These are phyloP conservation scores for Protaetia brevitarsis DNA, from an alignment of 1,140 invertebrate genomes.

Conservation along the genomic window DNA sequence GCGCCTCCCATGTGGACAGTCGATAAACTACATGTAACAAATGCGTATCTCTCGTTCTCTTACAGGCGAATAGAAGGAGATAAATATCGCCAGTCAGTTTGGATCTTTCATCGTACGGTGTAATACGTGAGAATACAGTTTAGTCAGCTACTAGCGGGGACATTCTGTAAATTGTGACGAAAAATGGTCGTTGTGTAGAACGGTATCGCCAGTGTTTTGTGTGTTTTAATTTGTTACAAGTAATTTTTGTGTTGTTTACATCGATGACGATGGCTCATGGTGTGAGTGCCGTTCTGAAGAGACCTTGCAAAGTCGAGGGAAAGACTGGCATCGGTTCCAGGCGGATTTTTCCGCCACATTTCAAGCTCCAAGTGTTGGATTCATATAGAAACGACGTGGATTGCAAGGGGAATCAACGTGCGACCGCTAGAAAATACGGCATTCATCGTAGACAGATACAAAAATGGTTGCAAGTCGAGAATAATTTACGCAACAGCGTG, in stretches of 20 bases:
- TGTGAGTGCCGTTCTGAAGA: slow-evolving; percentile 53
- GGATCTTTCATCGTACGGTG: not conserved
- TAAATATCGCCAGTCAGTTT: not conserved
- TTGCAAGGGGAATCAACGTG: slow-evolving; percentile 79
- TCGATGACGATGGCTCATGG: slow-evolving; percentile 56
- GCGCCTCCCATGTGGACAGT: slow-evolving; percentile 41
- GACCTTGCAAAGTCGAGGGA: slow-evolving; percentile 46
- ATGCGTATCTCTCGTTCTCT: not conserved
- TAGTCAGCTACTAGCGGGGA: slow-evolving; percentile 45
- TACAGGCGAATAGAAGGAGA: not conserved
- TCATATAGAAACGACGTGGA: slow-evolving; percentile 78
- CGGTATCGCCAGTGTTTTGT: not conserved
- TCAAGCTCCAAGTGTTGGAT: slow-evolving; percentile 81
- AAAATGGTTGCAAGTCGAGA: slow-evolving; percentile 83
- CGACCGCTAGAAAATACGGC: slow-evolving; percentile 81
- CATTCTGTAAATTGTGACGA: slow-evolving; percentile 49
- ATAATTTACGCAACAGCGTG: slow-evolving; percentile 66
- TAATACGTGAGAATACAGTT: slow-evolving; percentile 47
- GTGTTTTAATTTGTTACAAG: not conserved
- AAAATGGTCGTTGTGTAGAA: slow-evolving; percentile 48
- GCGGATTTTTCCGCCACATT: slow-evolving; percentile 78
- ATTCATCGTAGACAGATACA: slow-evolving; percentile 83
- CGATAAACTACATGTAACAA: slow-evolving; percentile 28
- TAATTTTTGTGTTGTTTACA: slow-evolving; percentile 36
- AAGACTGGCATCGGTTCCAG: slow-evolving; percentile 67